Conservation (phyloP, 2,797 vertebrate genomes). For the Notamacropus eugenii region DNA sequence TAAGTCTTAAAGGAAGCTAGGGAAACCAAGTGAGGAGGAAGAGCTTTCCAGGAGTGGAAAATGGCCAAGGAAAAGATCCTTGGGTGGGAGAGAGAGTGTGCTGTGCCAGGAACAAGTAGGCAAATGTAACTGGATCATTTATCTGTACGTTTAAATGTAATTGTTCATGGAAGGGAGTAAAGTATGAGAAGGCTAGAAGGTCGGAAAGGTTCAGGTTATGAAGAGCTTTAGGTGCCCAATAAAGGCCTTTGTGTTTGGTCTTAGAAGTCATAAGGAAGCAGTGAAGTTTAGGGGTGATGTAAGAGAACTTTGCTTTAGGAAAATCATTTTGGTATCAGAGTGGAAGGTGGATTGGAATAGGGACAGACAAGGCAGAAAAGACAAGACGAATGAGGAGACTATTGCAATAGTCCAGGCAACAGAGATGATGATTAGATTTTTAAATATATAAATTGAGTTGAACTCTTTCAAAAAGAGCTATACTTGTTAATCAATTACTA, state of each 20-base stretch:
- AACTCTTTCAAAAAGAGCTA: neutral
- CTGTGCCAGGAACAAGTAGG: neutral
- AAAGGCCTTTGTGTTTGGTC: neutral
- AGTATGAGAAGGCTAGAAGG: neutral
- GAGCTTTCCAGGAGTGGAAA: too few species aligned
- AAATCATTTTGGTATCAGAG: neutral
- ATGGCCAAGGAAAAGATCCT: neutral
- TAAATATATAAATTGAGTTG: neutral
- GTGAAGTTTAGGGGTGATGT: neutral
- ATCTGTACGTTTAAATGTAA: too few species aligned
- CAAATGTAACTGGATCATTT: too few species aligned
- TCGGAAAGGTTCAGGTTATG: neutral
- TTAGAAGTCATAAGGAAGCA: neutral
- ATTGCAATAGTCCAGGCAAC: neutral
- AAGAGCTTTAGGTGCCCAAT: neutral
- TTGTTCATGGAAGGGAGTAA: neutral
- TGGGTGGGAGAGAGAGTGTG: neutral
- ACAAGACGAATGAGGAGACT: neutral
- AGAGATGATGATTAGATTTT: neutral
- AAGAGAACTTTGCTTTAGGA: neutral
- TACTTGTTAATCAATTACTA: neutral
- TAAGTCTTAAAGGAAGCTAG: neutral
- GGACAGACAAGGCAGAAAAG: neutral
- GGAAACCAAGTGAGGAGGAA: neutral
- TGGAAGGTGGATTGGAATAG: neutral